Conservation (phyloP, 1,140 invertebrate genomes). For the Parapsyche elsis region DNA sequence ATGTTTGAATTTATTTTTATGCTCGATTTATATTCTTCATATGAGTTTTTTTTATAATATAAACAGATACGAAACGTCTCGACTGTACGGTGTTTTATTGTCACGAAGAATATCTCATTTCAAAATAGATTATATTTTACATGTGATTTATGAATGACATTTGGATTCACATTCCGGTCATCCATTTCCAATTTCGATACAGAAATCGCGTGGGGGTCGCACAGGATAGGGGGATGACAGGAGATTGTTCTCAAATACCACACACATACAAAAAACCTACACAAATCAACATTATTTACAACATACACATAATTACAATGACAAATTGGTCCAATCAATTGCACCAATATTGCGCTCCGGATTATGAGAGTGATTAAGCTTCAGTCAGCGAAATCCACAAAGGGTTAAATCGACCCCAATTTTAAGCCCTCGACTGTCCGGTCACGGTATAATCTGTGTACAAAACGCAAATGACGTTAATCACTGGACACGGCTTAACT, state of each 20-base stretch:
- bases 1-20: not conserved
- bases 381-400: slow-evolving; percentile 19
- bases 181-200: slow-evolving; percentile 57
- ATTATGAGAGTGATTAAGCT: slow-evolving; percentile 22
- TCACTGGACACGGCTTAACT: slow-evolving; percentile 32
- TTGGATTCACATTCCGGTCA: slow-evolving; percentile 56
- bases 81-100: slow-evolving; percentile 56
- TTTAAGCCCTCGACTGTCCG: slow-evolving; percentile 3
- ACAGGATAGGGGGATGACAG: slow-evolving; percentile 30
- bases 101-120: slow-evolving; percentile 56
- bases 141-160: slow-evolving; percentile 57
- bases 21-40: not conserved
- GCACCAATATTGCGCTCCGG: not conserved
- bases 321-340: slow-evolving; percentile 40
- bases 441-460: slow-evolving; percentile 41
- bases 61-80: not conserved
- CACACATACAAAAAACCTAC: too few relatives aligned
- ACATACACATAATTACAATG: slow-evolving; percentile 26
- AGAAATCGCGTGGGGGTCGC: slow-evolving; percentile 49
- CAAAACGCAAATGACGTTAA: slow-evolving; percentile 45
- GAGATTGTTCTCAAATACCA: slow-evolving; percentile 27
- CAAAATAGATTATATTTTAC: slow-evolving; percentile 57
- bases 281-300: not conserved
- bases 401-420: not conserved
- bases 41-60: not conserved